These are phyloP conservation scores for Adineta ricciae DNA, from an alignment of 2,888 invertebrate species.

Conservation along the genomic window DNA sequence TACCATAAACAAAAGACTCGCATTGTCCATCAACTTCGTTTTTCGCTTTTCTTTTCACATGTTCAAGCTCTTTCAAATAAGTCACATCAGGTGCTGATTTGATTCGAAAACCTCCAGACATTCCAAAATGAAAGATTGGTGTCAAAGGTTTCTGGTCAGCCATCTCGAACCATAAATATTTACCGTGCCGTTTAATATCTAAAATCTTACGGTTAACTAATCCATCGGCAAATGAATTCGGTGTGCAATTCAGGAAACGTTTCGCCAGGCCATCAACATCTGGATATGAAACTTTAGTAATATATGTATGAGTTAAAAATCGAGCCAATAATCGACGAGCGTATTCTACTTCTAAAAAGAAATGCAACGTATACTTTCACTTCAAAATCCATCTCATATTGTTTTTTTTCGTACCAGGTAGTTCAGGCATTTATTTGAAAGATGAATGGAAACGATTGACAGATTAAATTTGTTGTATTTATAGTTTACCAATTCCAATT, in stretches of 20 bases:
- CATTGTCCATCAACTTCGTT: constrained; percentile 19
- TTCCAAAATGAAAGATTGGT: constrained; percentile 19
- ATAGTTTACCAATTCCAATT: background rate
- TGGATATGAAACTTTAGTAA: background rate
- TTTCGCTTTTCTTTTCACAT: background rate
- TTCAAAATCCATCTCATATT: no score
- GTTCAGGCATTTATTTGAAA: background rate
- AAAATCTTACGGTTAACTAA: background rate
- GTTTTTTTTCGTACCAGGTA: background rate
- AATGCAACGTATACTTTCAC: no score
- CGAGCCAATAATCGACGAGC: background rate
- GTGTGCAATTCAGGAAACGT: constrained; percentile 1
- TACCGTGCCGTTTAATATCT: background rate
- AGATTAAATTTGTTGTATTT: background rate
- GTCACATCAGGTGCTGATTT: background rate
- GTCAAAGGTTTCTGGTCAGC: background rate
- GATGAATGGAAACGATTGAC: background rate
- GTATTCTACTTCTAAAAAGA: background rate
- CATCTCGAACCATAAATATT: constrained; percentile 23
- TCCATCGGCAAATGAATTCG: background rate
- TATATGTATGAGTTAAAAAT: background rate
- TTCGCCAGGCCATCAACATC: background rate
- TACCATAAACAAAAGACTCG: constrained; percentile 12
- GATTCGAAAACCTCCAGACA: constrained; percentile 7
- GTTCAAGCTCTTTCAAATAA: background rate